Conservation (phyloP, 1,140 invertebrate species). For the Bombus waltoni region DNA sequence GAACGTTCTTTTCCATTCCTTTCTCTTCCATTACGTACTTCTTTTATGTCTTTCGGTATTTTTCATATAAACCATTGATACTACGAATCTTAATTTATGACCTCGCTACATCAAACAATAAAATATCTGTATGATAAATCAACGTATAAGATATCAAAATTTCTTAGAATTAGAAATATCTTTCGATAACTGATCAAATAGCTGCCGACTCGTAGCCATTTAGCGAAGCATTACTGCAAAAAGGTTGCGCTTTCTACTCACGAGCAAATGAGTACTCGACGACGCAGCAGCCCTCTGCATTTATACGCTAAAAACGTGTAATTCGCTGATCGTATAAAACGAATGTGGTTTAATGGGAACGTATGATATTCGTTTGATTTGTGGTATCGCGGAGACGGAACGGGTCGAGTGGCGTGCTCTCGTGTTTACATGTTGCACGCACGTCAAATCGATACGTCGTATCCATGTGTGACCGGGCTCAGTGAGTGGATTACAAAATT, state of each 20-base stretch:
- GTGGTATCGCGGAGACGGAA: neutral
- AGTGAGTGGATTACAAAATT: constrained; percentile 49
- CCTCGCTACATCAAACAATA: neutral
- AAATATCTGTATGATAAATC: neutral
- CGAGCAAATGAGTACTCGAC: neutral
- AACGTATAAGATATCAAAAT: neutral
- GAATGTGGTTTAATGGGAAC: neutral
- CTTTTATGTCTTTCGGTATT: neutral
- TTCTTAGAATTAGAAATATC: neutral
- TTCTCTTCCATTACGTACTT: neutral
- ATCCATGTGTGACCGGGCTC: constrained; percentile 25
- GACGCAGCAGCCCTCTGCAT: neutral
- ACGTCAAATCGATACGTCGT: constrained; percentile 41
- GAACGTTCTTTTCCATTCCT: neutral
- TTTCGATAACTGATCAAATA: neutral
- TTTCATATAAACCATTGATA: neutral
- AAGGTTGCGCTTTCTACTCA: constrained; percentile 48
- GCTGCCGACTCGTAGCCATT: neutral
- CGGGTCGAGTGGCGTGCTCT: constrained; percentile 21
- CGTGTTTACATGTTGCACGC: constrained; percentile 49
- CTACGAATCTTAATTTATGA: neutral
- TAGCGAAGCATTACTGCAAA: constrained; percentile 1
- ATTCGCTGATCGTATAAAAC: neutral
- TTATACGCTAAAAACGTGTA: neutral
- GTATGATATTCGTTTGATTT: neutral